Base-by-base conservation (phyloP, 2,797 vertebrate species). In the Steatocranus sp. region DNA sequence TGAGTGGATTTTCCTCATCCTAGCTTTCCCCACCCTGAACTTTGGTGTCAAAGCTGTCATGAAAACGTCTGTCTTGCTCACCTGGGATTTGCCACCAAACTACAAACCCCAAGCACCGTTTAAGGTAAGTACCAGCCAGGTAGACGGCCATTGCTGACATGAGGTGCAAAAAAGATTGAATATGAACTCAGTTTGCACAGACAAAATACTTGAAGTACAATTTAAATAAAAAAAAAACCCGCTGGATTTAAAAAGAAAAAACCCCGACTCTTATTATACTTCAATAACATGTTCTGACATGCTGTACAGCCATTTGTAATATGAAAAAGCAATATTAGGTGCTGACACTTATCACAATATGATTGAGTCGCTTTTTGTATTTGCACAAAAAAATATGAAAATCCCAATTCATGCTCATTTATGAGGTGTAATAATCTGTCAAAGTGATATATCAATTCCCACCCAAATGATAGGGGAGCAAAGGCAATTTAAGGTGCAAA, bases 41-140 rank as follows among this genome's bases (percentile, higher is more conserved):
- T 99, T 99, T 83, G 97, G 97, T 3, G 99, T 99, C 92, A 99
- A 97, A 78, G 97, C 98, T 0, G 98, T 99, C 81, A 99, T 98
- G 97, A 99, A 99, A 94, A 98, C 98, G 0, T 99, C 98, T 1
- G 98, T 99, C 83, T 95, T 99, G 83, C 97, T 99, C 91, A 99
- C 98, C 88, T 99, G 99, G 99, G 98, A 99, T 94, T 96, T 99
- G 83, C 99, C 99, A 0, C 97, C 97, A 83, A 98, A 98, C 88
- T 99, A 99, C 92, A 99, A 98, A 94, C 97, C 99, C 76, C 92
- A 97, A 89, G 96, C 96, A 86, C 98, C 97, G 94, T 99, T 99
- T 93, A 99, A 99, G 98, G 98, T 99, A 89, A 96, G 94, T 82
- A 8, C 2, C n/a, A 43, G 17, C 54, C 51, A 51, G 23, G n/a